phyloP scores from a whole-genome alignment of 2,888 invertebrate genomes.

The Mythimna lalbum region DNA sequence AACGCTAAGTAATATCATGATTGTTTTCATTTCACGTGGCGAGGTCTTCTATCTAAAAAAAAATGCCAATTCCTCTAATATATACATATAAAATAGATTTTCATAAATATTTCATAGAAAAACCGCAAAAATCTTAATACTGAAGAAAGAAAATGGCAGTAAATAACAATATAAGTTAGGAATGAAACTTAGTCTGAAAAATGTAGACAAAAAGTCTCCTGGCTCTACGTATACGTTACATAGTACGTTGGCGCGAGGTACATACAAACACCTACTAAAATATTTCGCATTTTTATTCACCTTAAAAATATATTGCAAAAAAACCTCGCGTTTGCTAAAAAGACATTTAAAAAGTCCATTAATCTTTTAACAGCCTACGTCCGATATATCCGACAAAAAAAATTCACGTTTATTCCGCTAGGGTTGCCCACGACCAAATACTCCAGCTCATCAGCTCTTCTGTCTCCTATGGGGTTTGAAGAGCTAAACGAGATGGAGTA shows the following conservation, averaged over 20 bases:
- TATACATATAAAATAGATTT: slow-evolving; percentile 62
- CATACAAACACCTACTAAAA: slow-evolving; percentile 31
- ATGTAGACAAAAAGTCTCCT: slow-evolving; percentile 42
- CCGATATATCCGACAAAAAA: too few relatives aligned
- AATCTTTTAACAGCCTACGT: too few relatives aligned
- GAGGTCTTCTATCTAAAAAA: slow-evolving; percentile 53
- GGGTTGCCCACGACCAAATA: too few relatives aligned
- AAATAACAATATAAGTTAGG: slow-evolving; percentile 46
- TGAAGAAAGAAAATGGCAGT: slow-evolving; percentile 75
- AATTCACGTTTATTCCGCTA: too few relatives aligned
- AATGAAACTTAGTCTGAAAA: slow-evolving; percentile 54
- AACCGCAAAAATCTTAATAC: slow-evolving; percentile 69
- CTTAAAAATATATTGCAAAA: slow-evolving; percentile 5
- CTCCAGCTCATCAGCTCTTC: too few relatives aligned
- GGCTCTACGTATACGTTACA: slow-evolving; percentile 14
- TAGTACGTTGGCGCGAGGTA: slow-evolving; percentile 18
- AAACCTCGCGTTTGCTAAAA: not conserved
- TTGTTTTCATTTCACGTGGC: slow-evolving; percentile 49
- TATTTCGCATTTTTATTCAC: slow-evolving; percentile 39
- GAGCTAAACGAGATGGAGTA: too few relatives aligned
- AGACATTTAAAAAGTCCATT: not conserved
- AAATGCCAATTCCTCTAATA: slow-evolving; percentile 63
- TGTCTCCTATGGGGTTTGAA: too few relatives aligned
- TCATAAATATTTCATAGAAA: slow-evolving; percentile 50
- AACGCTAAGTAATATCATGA: slow-evolving; percentile 71